Conservation (phyloP, 2,888 invertebrate genomes). For the Scaptomyza parva region DNA sequence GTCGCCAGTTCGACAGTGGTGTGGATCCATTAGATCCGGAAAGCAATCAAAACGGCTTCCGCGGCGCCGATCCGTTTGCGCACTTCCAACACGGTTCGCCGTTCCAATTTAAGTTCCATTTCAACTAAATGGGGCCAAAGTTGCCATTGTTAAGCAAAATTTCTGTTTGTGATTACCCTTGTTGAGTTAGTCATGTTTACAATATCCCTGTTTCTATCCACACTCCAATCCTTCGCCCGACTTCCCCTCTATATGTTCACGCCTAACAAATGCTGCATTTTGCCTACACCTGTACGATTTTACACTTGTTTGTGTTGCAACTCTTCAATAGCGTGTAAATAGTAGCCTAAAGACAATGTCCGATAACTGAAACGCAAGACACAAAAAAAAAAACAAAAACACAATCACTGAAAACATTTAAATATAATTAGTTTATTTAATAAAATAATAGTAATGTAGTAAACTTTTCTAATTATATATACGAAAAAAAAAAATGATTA, state of each 20-base stretch:
- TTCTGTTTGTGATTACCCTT: slow-evolving; percentile 51
- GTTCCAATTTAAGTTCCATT: slow-evolving; percentile 99
- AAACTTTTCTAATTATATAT: slow-evolving; percentile 76
- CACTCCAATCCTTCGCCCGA: slow-evolving; percentile 3
- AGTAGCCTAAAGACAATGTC: slow-evolving; percentile 73
- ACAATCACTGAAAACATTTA: slow-evolving; percentile 60
- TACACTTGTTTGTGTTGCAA: slow-evolving; percentile 65
- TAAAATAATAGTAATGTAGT: slow-evolving; percentile 75
- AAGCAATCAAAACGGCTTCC: slow-evolving; percentile 86
- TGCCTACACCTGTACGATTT: slow-evolving; percentile 46
- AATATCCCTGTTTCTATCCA: slow-evolving; percentile 6
- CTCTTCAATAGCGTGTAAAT: slow-evolving; percentile 71
- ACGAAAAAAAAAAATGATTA: slow-evolving; percentile 34
- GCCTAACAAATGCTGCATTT: slow-evolving; percentile 36
- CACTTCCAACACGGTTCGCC: slow-evolving; percentile 94
- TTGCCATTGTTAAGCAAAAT: slow-evolving; percentile 54
- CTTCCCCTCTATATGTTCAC: slow-evolving; percentile 2
- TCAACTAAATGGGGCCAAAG: slow-evolving; percentile 88
- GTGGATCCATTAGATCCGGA: slow-evolving; percentile 99
- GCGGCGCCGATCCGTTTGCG: slow-evolving; percentile 91
- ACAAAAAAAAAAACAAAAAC: slow-evolving; percentile 42
- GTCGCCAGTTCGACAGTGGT: slow-evolving; percentile 96
- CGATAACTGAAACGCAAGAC: slow-evolving; percentile 57
- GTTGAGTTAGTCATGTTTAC: slow-evolving; percentile 33
- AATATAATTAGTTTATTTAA: slow-evolving; percentile 76